Conservation (phyloP, 2,113 vertebrate species). For the Edolisoma coerulescens region DNA sequence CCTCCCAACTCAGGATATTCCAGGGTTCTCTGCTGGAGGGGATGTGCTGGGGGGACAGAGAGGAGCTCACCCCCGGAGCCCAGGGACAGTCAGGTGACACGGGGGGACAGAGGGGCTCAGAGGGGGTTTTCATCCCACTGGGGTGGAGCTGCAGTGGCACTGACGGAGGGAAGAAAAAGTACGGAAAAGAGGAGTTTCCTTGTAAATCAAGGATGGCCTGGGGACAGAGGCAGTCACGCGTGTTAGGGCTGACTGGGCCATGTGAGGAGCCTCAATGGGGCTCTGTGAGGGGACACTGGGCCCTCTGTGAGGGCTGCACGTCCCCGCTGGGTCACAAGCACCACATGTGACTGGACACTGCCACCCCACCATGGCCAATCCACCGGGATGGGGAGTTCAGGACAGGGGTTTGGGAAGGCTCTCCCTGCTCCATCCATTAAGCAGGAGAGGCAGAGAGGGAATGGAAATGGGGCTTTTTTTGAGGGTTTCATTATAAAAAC, state of each 20-base stretch:
- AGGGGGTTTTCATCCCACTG: neutral
- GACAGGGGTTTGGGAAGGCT: neutral
- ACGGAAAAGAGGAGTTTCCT: neutral
- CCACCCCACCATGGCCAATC: neutral
- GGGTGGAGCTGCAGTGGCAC: neutral
- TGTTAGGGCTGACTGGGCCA: slow-evolving; percentile 20
- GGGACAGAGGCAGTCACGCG: neutral
- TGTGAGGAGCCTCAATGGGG: slow-evolving; percentile 55
- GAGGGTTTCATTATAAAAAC: neutral
- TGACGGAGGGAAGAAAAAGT: accelerated
- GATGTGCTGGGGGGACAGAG: neutral
- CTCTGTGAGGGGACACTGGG: slow-evolving; percentile 49
- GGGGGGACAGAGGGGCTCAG: neutral
- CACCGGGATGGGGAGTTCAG: neutral
- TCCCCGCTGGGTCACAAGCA: slow-evolving; percentile 52
- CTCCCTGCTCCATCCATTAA: neutral
- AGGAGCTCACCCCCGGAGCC: neutral
- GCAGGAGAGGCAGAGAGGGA: neutral
- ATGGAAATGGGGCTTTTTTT: neutral
- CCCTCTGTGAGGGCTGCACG: slow-evolving; percentile 24
- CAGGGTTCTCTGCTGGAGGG: neutral
- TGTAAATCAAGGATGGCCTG: neutral
- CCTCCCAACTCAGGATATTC: neutral
- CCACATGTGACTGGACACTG: slow-evolving; percentile 30
- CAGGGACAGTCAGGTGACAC: slow-evolving; percentile 19